Evolutionary conservation across 1,140 invertebrate species (phyloP), one percentile per base, ranked within the genome.

Genomic region (Euwallacea similis): DNA sequence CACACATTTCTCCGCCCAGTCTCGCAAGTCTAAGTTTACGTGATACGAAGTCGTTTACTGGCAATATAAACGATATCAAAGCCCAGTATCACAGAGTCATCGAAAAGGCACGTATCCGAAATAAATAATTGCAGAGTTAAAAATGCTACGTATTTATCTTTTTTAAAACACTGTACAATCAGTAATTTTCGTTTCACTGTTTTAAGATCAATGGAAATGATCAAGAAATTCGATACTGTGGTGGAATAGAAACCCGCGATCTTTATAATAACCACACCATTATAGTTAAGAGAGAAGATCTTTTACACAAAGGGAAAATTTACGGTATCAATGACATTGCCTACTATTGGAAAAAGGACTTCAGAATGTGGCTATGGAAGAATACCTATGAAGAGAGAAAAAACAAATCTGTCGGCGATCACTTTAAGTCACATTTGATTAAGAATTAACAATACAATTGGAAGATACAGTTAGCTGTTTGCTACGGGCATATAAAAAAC

Each of bases 311-410:
- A 50, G 71, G 71, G 21, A 73, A 68, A 61, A 71, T 21, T 8
- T 72, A 75, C 42, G 58, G 47, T 16, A 55, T 73, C 8, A 68
- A 71, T 47, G 74, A 75, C 15, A 55, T 75, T 2, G 74, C 74
- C 15, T 71, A 67, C 43, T n/a, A n/a, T 11, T 75, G 74, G 74
- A 75, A 75, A 50, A 75, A 75, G 56, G 74, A 75, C 43, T 75
- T 71, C 21, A 65, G 74, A 43, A 73, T 75, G 61, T 75, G 74
- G 74, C 13, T 75, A 42, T 75, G 74, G 74, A 75, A 75, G 42
- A 75, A 75, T n/a, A 50, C 61, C 15, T 44, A 13, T 0, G 74
- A 75, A 60, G 10, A 73, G 63, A 66, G 65, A 43, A 66, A 46
- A 50, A 72, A 73, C 41, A 70, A 61, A 53, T 75, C 74, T 8